phyloP scores from a whole-genome alignment of 2,113 vertebrate species.

The Aegithalos caudatus region DNA sequence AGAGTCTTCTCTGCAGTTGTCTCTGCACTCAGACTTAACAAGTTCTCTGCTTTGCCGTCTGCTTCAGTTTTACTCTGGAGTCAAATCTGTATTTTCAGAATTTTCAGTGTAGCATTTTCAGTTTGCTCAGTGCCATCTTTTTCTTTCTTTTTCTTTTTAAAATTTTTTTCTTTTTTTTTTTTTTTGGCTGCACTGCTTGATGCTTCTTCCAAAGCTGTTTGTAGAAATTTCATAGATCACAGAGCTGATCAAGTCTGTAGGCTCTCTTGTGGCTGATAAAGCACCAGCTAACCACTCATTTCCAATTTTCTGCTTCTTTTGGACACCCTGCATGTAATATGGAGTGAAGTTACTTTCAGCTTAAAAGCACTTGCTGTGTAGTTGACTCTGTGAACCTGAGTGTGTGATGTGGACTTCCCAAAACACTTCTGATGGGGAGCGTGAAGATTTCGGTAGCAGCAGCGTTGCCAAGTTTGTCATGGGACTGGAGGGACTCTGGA shows the following conservation, averaged over 20 bases:
- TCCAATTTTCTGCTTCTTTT: not conserved
- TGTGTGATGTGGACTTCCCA: not conserved
- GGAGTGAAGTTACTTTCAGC: not conserved
- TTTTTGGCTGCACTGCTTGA: not conserved
- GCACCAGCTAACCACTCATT: not conserved
- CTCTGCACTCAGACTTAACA: slow-evolving; percentile 34
- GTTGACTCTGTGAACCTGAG: not conserved
- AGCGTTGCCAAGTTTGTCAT: not conserved
- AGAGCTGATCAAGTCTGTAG: not conserved
- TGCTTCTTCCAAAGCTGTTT: not conserved
- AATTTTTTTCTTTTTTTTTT: not conserved
- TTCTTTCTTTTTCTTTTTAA: no score
- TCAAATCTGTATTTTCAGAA: slow-evolving; percentile 31
- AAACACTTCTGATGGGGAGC: not conserved
- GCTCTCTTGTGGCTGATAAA: not conserved
- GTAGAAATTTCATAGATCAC: not conserved
- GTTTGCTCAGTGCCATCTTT: not conserved
- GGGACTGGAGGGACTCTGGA: not conserved
- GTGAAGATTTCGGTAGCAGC: not conserved
- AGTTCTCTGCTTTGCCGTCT: slow-evolving; percentile 52
- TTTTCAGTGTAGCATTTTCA: not conserved
- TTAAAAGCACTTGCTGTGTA: not conserved
- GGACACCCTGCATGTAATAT: not conserved
- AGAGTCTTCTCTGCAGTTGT: slow-evolving; percentile 45
- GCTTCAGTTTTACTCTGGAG: slow-evolving; percentile 23